Conservation (phyloP, 2,888 invertebrate genomes). For the Andrena haemorrhoa region DNA sequence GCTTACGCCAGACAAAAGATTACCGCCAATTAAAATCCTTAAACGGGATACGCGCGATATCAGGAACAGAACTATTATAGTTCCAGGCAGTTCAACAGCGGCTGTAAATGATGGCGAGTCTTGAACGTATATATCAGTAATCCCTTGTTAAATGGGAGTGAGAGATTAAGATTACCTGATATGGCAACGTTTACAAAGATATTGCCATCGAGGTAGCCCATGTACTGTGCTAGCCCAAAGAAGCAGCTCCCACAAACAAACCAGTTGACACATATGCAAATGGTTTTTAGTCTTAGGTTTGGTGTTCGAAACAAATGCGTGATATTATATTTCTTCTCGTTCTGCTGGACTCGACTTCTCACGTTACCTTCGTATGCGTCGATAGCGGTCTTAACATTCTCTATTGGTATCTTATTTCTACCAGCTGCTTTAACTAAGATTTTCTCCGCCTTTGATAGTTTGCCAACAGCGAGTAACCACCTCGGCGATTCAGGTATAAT, state of each 20-base stretch:
- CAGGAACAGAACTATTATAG: conserved; percentile 76
- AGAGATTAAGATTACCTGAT: conserved; percentile 83
- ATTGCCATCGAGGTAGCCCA: conserved; percentile 85
- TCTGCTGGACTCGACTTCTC: conserved; percentile 81
- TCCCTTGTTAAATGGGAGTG: conserved; percentile 12
- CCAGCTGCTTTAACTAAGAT: conserved; percentile 83
- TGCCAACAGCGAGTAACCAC: conserved; percentile 85
- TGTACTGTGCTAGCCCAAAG: conserved; percentile 87
- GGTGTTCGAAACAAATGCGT: conserved; percentile 83
- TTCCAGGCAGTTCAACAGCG: conserved; percentile 81
- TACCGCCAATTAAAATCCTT: conserved; percentile 80
- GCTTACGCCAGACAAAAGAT: conserved; percentile 76
- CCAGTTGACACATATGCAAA: conserved; percentile 85
- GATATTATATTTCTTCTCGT: conserved; percentile 82
- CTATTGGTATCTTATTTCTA: conserved; percentile 81
- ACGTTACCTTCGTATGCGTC: conserved; percentile 72
- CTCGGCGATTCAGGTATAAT: conserved; percentile 86
- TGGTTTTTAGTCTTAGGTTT: conserved; percentile 82
- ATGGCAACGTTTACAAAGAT: conserved; percentile 86
- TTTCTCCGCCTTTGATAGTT: conserved; percentile 81
- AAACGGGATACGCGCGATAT: conserved; percentile 82
- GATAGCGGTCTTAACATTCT: conserved; percentile 79
- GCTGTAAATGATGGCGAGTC: conserved; percentile 71
- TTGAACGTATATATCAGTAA: not conserved
- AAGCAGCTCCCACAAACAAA: conserved; percentile 87